These are phyloP conservation scores for Watersipora subatra DNA, from an alignment of 1,140 invertebrate species.

Conservation along the genomic window DNA sequence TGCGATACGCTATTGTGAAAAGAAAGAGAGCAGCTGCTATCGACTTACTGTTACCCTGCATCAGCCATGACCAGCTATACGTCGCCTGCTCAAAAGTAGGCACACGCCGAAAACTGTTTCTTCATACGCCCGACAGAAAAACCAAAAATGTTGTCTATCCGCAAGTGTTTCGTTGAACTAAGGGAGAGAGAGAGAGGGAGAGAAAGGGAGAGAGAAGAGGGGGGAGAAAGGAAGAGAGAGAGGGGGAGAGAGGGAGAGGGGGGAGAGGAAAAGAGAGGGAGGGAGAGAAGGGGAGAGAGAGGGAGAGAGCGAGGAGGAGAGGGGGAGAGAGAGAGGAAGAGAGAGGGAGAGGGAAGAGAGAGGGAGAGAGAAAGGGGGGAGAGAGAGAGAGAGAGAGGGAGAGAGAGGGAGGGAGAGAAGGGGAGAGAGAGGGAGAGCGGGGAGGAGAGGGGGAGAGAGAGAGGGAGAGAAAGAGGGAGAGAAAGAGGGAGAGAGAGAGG, in stretches of 20 bases:
- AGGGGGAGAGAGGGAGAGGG: background rate
- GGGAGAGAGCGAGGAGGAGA: background rate
- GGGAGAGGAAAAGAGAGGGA: background rate
- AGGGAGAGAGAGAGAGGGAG: slow-evolving; percentile 25
- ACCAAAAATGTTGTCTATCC: too few relatives aligned
- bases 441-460: slow-evolving; percentile 5
- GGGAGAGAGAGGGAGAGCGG: too few relatives aligned
- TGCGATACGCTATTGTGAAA: too few relatives aligned
- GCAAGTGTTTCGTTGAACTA: background rate
- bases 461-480: slow-evolving; percentile 6
- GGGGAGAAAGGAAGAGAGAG: slow-evolving; percentile 1
- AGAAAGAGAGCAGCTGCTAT: too few relatives aligned
- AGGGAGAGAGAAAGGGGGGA: background rate
- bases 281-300: background rate
- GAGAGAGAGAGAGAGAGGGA: background rate
- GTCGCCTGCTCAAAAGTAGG: too few relatives aligned
- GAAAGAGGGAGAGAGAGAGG: slow-evolving; percentile 5
- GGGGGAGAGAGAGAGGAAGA: too few relatives aligned
- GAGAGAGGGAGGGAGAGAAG: background rate
- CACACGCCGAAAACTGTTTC: too few relatives aligned
- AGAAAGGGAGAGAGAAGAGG: slow-evolving; percentile 10
- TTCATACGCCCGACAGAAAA: too few relatives aligned
- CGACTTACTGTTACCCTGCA: too few relatives aligned
- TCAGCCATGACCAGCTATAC: too few relatives aligned
- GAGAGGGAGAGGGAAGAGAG: background rate